Conservation (phyloP, 2,888 invertebrate species). For the Drosophila meridionalis region DNA sequence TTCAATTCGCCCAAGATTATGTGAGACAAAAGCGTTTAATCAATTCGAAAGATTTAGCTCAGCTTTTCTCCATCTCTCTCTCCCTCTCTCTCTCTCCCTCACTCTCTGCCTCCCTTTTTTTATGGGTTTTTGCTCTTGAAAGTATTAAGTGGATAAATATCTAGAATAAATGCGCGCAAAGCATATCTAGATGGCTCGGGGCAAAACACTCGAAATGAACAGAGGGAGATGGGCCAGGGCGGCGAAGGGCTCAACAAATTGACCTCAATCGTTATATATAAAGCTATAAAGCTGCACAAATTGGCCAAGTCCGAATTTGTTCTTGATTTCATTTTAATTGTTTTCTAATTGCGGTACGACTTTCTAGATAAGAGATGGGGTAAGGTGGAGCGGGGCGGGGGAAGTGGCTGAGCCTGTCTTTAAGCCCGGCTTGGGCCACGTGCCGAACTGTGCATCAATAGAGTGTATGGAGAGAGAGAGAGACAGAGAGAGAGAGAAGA, state of each 20-base stretch:
- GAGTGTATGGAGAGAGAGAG: neutral
- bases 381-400: neutral
- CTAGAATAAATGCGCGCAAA: slow-evolving; percentile 6
- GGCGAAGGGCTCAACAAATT: slow-evolving; percentile 19
- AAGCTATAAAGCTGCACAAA: slow-evolving; percentile 26
- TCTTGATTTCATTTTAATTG: slow-evolving; percentile 71
- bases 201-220: neutral
- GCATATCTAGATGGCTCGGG: slow-evolving; percentile 17
- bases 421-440: slow-evolving; percentile 34
- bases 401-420: neutral
- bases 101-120: neutral
- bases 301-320: slow-evolving; percentile 22
- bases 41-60: slow-evolving; percentile 13
- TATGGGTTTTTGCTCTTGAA: slow-evolving; percentile 8
- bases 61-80: neutral
- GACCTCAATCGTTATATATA: slow-evolving; percentile 48
- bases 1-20: slow-evolving; percentile 1
- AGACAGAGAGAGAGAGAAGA: neutral
- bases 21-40: slow-evolving; percentile 12
- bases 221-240: neutral
- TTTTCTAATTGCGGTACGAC: slow-evolving; percentile 67
- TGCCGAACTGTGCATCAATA: slow-evolving; percentile 47
- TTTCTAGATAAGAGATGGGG: slow-evolving; percentile 24
- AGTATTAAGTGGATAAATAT: slow-evolving; percentile 15
- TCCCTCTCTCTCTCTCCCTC: neutral